These are phyloP conservation scores for Elgaria multicarinata DNA, from an alignment of 2,113 vertebrate genomes.

Conservation along the genomic window DNA sequence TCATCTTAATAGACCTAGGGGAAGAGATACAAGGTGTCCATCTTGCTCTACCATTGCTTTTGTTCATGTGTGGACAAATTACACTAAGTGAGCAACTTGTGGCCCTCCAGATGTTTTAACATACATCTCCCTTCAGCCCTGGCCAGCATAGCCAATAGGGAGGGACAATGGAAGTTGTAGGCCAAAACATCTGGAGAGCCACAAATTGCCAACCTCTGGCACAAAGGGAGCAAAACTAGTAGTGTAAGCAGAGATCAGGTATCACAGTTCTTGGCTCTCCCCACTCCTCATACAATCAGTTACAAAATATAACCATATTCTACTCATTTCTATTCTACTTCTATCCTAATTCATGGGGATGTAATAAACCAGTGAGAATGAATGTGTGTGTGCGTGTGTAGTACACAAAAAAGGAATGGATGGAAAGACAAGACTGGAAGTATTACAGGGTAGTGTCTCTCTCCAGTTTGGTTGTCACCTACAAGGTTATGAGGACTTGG, in stretches of 20 bases:
- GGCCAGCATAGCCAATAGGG: too few species aligned
- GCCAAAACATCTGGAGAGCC: too few species aligned
- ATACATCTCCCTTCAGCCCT: too few species aligned
- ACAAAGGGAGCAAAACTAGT: background rate
- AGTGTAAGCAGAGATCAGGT: background rate
- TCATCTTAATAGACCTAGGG: background rate
- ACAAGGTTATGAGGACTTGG: background rate
- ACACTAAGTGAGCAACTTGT: background rate
- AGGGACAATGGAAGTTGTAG: too few species aligned
- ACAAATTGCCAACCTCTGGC: too few species aligned
- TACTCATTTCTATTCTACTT: too few species aligned
- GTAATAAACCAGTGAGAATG: background rate
- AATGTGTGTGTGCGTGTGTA: background rate
- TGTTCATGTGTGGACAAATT: background rate
- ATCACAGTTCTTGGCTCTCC: background rate
- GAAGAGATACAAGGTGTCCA: background rate
- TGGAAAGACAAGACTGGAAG: background rate
- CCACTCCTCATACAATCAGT: background rate
- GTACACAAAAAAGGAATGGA: background rate
- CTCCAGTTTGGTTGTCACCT: background rate
- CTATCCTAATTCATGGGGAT: background rate
- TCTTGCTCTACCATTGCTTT: background rate
- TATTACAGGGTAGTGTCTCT: background rate
- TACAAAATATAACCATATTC: background rate
- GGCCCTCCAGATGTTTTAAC: too few species aligned